These are phyloP conservation scores for Onychomys torridus DNA, from an alignment of 2,797 vertebrate species.

Conservation along the genomic window DNA sequence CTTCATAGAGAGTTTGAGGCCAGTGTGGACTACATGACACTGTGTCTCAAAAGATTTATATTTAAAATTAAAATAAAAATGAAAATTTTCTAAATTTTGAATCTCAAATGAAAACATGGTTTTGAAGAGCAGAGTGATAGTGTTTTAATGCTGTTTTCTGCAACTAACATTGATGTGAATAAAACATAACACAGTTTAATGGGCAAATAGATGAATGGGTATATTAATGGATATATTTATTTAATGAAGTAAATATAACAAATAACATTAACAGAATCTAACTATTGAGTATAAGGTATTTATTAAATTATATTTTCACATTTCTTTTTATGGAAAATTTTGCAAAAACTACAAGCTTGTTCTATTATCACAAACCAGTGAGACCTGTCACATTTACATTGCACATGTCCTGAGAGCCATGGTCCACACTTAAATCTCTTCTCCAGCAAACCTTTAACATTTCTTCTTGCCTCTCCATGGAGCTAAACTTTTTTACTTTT, in stretches of 20 bases:
- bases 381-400: not conserved
- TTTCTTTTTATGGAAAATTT: not conserved
- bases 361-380: not conserved
- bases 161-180: not conserved
- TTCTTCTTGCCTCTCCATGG: not conserved
- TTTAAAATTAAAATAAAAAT: slow-evolving; percentile 1
- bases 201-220: not conserved
- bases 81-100: not conserved
- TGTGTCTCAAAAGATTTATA: not conserved
- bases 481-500: not conserved
- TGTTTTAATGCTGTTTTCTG: not conserved
- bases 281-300: not conserved
- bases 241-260: not conserved
- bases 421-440: not conserved
- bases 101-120: not conserved
- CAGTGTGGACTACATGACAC: not conserved
- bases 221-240: not conserved
- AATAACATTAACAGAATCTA: not conserved
- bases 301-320: not conserved
- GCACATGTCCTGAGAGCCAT: not conserved
- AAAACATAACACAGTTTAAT: not conserved
- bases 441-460: not conserved
- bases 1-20: not conserved
- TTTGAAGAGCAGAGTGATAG: not conserved
- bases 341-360: not conserved